These are phyloP conservation scores for Cephalopholis sonnerati DNA, from an alignment of 2,113 vertebrate genomes.

Conservation along the genomic window DNA sequence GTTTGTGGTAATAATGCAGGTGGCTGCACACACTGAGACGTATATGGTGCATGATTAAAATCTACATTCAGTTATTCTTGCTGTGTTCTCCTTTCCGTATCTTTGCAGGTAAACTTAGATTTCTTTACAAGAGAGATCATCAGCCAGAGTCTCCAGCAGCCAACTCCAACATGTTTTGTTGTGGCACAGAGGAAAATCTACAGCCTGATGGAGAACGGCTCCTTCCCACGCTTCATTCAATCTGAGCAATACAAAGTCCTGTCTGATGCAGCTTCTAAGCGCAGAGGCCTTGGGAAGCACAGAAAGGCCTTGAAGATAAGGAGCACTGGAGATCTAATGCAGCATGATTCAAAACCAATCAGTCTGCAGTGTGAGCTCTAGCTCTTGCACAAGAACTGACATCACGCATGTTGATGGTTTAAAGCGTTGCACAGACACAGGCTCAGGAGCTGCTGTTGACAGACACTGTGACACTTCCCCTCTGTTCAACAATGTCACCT, in stretches of 20 bases:
- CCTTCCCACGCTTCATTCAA: conserved; percentile 83
- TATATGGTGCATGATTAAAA: not conserved
- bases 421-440: conserved; percentile 20
- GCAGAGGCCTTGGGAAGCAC: conserved; percentile 19
- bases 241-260: conserved; percentile 87
- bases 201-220: conserved; percentile 85
- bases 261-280: conserved; percentile 24
- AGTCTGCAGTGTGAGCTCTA: conserved; percentile 2
- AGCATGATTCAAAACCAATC: conserved; percentile 21
- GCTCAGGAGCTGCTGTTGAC: conserved; percentile 6
- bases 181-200: conserved; percentile 86
- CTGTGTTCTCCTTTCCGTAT: not conserved
- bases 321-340: conserved; percentile 5
- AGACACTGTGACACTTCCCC: conserved; percentile 21
- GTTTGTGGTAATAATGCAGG: not conserved
- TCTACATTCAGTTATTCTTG: not conserved
- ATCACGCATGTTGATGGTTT: not conserved
- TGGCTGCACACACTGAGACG: not conserved
- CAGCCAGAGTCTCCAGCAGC: conserved; percentile 79
- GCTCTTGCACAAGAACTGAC: conserved; percentile 31
- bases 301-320: conserved; percentile 24
- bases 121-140: conserved; percentile 81
- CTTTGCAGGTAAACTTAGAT: conserved; percentile 87
- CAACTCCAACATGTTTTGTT: conserved; percentile 81
- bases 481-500: conserved; percentile 3